Base-by-base conservation (phyloP, 2,888 invertebrate species). In the Hypena proboscidalis region DNA sequence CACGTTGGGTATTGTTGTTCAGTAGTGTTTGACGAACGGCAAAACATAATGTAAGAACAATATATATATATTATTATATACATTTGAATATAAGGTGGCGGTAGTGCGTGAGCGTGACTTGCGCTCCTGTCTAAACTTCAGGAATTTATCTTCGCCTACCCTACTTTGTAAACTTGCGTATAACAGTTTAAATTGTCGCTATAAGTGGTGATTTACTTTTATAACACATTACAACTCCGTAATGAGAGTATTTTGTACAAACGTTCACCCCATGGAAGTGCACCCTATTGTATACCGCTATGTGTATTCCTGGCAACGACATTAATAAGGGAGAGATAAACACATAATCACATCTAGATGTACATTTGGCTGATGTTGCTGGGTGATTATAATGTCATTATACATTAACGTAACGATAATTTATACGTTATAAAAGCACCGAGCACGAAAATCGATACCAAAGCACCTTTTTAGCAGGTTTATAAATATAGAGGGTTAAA, bases 41-140 rank as follows among this genome's bases (percentile, higher is more conserved):
- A 17, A 8, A 6, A 17, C 15, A 22, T 27, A 31, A 5, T 21
- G 20, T 7, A 14, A 22, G n/a, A n/a, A n/a, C n/a, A n/a, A n/a
- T n/a, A n/a, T n/a, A n/a, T n/a, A n/a, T n/a, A n/a, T n/a, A n/a
- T n/a, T n/a, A n/a, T n/a, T n/a, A n/a, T n/a, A n/a, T n/a, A n/a
- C n/a, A n/a, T n/a, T n/a, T 22, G 17, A 1, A n/a, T 10, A 23
- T 22, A 22, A 47, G 48, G 55, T 58, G 35, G 42, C 29, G 20
- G 36, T 36, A 34, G 43, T 45, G 50, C 53, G 55, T 56, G 42
- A 59, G 35, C 48, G 32, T 57, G 61, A 60, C 61, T 60, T 56
- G 58, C 51, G 52, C 56, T 51, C 40, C 29, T 54, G 57, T 56
- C 48, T 47, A 34, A 70, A 69, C 62, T 62, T 58, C 37, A 41